Conservation (phyloP, 1,140 invertebrate genomes). For the Tetramorium parvispinum region DNA sequence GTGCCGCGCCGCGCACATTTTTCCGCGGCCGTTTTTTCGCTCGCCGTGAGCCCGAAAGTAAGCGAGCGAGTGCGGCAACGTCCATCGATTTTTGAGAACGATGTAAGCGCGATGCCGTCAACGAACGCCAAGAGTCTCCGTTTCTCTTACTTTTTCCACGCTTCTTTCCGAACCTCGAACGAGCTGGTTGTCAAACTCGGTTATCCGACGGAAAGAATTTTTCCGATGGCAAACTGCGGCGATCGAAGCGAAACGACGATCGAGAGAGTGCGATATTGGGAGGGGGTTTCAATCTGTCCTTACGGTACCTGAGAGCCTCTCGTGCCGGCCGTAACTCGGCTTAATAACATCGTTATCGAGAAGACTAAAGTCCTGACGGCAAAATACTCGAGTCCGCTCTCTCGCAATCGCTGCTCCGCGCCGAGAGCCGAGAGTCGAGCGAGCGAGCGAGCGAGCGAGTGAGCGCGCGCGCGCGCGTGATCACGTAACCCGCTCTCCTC, state of each 20-base stretch:
- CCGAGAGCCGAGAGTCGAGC: not conserved
- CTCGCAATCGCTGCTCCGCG: not conserved
- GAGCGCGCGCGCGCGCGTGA: not conserved
- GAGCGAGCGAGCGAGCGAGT: too few relatives aligned
- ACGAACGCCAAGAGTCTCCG: not conserved
- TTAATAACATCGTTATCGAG: conserved; percentile 15
- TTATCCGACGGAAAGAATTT: not conserved
- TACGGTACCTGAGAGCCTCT: not conserved
- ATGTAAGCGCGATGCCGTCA: conserved; percentile 16
- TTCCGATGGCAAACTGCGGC: too few relatives aligned
- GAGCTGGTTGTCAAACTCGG: not conserved
- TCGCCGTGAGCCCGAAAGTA: not conserved
- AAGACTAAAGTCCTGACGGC: conserved; percentile 21
- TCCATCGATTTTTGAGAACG: conserved; percentile 49
- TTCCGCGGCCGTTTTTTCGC: not conserved
- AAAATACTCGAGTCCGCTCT: conserved; percentile 37
- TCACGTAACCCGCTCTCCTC: conserved; percentile 54
- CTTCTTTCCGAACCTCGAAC: not conserved
- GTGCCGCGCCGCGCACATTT: not conserved
- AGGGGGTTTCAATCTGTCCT: not conserved
- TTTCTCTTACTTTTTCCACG: not conserved
- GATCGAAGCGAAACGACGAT: not conserved
- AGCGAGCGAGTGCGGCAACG: not conserved
- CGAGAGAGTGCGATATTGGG: not conserved
- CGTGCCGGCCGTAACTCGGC: not conserved